Percentiles rank a stretch among this genome's conserved stretches.
Evolutionary conservation across 2,797 vertebrate genomes (phyloP).

Genomic region (Megaceryle alcyon): DNA sequence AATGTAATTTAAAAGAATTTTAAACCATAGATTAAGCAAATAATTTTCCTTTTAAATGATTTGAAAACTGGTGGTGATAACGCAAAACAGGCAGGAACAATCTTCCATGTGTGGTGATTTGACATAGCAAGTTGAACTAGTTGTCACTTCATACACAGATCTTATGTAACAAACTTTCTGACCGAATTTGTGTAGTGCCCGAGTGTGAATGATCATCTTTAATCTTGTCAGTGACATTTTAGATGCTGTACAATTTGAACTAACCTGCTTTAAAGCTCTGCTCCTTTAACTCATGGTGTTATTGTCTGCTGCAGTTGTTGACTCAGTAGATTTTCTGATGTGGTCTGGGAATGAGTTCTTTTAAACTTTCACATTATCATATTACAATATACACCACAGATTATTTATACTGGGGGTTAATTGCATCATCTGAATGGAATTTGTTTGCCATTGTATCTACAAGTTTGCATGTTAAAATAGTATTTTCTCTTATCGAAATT

Average conservation of each 20-base stretch:
- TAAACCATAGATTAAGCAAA: constrained; percentile 8
- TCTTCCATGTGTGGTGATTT: background rate
- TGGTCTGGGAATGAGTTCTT: constrained; percentile 78
- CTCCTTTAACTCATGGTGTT: constrained; percentile 58
- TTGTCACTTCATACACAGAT: background rate
- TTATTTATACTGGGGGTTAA: constrained; percentile 76
- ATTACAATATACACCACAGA: constrained; percentile 70
- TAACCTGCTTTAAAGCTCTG: constrained; percentile 61
- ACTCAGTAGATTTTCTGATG: constrained; percentile 75
- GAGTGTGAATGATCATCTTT: constrained; percentile 36
- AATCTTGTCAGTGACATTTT: constrained; percentile 53
- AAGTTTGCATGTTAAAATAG: constrained; percentile 60
- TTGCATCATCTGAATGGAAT: constrained; percentile 80
- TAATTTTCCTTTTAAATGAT: constrained; percentile 2
- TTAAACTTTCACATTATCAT: constrained; percentile 76
- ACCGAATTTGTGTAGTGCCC: background rate
- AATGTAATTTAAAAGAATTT: background rate
- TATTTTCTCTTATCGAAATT: constrained; percentile 63
- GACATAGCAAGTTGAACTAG: background rate
- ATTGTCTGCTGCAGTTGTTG: constrained; percentile 74
- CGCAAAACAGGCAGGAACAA: background rate
- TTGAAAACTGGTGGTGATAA: background rate
- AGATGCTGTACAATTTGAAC: constrained; percentile 59
- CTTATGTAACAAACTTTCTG: background rate
- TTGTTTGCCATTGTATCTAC: constrained; percentile 69